Evolutionary conservation across 2,888 invertebrate genomes (phyloP).

Genomic region (Polyploca ridens): DNA sequence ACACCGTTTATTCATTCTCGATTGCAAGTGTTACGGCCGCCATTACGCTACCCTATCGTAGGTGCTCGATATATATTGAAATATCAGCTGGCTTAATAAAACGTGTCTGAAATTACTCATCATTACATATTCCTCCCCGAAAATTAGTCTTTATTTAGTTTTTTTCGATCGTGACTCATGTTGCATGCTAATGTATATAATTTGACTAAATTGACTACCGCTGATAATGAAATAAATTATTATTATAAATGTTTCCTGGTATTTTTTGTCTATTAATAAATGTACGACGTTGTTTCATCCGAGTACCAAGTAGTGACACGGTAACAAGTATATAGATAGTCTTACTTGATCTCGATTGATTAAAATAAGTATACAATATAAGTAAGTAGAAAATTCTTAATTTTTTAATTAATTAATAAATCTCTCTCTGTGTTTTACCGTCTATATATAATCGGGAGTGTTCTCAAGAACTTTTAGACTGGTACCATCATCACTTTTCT

Average conservation of each 20-base stretch:
- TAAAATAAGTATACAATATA: too few species aligned
- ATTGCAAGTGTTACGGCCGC: slow-evolving; percentile 72
- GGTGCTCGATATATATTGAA: slow-evolving; percentile 46
- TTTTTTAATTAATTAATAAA: too few species aligned
- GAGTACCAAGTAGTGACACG: too few species aligned
- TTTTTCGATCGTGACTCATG: slow-evolving; percentile 1
- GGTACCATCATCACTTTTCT: too few species aligned
- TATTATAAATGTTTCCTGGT: not conserved
- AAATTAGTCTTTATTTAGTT: not conserved
- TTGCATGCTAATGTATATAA: slow-evolving; percentile 1
- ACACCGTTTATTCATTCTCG: slow-evolving; percentile 77
- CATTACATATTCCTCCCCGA: not conserved
- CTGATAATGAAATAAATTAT: not conserved
- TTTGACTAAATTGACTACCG: slow-evolving; percentile 3
- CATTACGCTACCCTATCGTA: slow-evolving; percentile 60
- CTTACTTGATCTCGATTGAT: too few species aligned
- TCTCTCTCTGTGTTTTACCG: too few species aligned
- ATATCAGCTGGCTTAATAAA: slow-evolving; percentile 48
- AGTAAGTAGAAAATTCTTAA: too few species aligned
- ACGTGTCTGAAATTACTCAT: slow-evolving; percentile 24
- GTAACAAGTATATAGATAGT: too few species aligned
- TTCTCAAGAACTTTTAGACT: too few species aligned
- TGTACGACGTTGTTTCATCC: too few species aligned
- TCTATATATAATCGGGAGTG: too few species aligned
- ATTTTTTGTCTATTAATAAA: not conserved